Evolutionary conservation across 2,797 vertebrate species (phyloP).

Genomic region (Amniataba percoides): DNA sequence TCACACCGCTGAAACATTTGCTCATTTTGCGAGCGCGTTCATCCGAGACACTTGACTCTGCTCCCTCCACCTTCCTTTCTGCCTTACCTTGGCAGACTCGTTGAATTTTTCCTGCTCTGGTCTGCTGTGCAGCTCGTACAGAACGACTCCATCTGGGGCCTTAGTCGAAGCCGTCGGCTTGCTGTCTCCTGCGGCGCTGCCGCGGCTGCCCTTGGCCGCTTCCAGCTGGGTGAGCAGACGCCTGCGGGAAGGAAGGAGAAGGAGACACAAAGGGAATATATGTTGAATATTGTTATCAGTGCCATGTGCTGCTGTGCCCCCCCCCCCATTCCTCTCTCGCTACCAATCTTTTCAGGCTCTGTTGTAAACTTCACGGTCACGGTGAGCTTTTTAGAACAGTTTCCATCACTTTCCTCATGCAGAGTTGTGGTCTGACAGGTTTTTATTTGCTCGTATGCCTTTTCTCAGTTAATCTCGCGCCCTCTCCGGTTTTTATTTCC

Average conservation of each 20-base stretch:
- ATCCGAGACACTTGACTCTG: slow-evolving; percentile 29
- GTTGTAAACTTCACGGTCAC: slow-evolving; percentile 29
- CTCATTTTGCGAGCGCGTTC: slow-evolving; percentile 25
- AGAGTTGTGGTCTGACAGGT: slow-evolving; percentile 21
- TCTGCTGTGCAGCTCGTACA: slow-evolving; percentile 94
- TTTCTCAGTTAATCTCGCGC: slow-evolving; percentile 14
- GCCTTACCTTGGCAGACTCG: slow-evolving; percentile 91
- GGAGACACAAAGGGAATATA: slow-evolving; percentile 50
- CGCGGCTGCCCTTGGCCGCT: slow-evolving; percentile 86
- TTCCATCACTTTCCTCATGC: neutral
- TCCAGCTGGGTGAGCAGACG: slow-evolving; percentile 95
- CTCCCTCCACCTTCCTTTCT: slow-evolving; percentile 20
- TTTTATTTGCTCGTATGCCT: slow-evolving; percentile 1
- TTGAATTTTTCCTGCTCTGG: slow-evolving; percentile 95
- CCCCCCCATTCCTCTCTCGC: neutral
- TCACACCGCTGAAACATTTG: slow-evolving; percentile 10
- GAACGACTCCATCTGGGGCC: slow-evolving; percentile 85
- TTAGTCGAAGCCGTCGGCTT: slow-evolving; percentile 72
- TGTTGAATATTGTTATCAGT: slow-evolving; percentile 40
- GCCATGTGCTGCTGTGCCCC: slow-evolving; percentile 4
- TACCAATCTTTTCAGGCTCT: neutral
- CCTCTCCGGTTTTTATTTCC: slow-evolving; percentile 11
- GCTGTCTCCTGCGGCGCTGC: slow-evolving; percentile 70
- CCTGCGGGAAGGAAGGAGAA: slow-evolving; percentile 75
- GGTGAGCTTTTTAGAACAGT: neutral